These are phyloP conservation scores for Sapayoa aenigma DNA, from an alignment of 2,113 vertebrate genomes.

Conservation along the genomic window DNA sequence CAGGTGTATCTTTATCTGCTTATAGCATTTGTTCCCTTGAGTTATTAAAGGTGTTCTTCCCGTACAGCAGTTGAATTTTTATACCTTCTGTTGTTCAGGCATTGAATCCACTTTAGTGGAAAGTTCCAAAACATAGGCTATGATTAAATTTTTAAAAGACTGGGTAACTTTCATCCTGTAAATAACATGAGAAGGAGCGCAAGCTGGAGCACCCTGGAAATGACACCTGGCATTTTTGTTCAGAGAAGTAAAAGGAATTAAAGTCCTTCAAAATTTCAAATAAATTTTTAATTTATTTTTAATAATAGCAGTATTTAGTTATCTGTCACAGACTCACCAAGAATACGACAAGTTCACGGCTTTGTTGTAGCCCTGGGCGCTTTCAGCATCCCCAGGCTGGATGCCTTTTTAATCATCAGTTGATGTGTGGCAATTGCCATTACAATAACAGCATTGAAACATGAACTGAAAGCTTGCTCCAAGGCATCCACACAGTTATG, in stretches of 20 bases:
- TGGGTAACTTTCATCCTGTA: not conserved
- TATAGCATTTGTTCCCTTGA: not conserved
- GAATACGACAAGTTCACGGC: not conserved
- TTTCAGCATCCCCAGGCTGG: not conserved
- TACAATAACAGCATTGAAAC: not conserved
- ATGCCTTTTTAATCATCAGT: not conserved
- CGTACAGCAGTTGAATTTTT: not conserved
- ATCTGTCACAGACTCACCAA: not conserved
- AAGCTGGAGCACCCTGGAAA: not conserved
- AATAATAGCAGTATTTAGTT: not conserved
- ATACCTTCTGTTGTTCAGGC: not conserved
- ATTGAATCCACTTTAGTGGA: not conserved
- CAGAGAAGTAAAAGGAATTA: not conserved
- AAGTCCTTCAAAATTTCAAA: not conserved
- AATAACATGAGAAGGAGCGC: not conserved
- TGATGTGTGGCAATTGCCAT: not conserved
- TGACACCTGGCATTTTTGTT: not conserved
- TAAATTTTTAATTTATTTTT: not conserved
- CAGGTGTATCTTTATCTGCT: not conserved
- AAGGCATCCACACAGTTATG: not conserved
- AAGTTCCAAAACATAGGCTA: not conserved
- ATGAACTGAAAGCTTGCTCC: not conserved
- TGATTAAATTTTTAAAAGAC: not conserved
- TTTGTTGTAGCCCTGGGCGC: not conserved
- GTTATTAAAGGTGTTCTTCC: not conserved